Percentiles rank a stretch among this genome's conserved stretches.
These are phyloP conservation scores for Valencia hispanica DNA, from an alignment of 2,797 vertebrate species.

Conservation along the genomic window DNA sequence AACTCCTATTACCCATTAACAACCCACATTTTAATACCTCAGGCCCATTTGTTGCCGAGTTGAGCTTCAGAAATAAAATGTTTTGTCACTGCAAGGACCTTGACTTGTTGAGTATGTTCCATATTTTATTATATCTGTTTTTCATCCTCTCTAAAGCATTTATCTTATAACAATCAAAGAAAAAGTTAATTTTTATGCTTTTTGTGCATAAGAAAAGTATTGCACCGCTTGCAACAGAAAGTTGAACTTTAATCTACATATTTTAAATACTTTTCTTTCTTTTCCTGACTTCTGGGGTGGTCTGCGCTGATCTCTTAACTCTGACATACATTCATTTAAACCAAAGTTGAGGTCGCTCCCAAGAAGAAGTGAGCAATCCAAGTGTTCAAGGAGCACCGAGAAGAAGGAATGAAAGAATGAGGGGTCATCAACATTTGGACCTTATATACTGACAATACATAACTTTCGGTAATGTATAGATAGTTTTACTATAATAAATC, in stretches of 20 bases:
- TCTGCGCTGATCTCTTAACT: constrained; percentile 73
- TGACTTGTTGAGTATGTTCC: constrained; percentile 45
- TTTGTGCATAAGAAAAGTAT: neutral
- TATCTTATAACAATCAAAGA: constrained; percentile 6
- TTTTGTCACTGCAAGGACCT: constrained; percentile 45
- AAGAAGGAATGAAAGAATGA: too few relatives aligned
- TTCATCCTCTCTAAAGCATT: constrained; percentile 33
- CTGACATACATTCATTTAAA: too few relatives aligned
- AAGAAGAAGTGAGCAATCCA: too few relatives aligned
- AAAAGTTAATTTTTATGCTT: constrained; percentile 16
- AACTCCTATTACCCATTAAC: constrained; percentile 31
- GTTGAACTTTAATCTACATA: constrained; percentile 28
- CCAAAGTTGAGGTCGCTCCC: too few relatives aligned
- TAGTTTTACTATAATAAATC: too few relatives aligned
- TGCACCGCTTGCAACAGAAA: constrained; percentile 7
- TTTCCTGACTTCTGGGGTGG: constrained; percentile 67
- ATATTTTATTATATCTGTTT: neutral
- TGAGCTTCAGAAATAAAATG: constrained; percentile 30
- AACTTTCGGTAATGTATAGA: too few relatives aligned
- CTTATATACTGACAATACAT: too few relatives aligned
- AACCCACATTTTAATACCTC: constrained; percentile 53
- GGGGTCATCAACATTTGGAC: too few relatives aligned
- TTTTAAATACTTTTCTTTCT: constrained; percentile 41
- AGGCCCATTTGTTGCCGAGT: constrained; percentile 38
- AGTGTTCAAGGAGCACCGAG: too few relatives aligned